phyloP scores from a whole-genome alignment of 2,888 invertebrate genomes.

The Agrochola lota region DNA sequence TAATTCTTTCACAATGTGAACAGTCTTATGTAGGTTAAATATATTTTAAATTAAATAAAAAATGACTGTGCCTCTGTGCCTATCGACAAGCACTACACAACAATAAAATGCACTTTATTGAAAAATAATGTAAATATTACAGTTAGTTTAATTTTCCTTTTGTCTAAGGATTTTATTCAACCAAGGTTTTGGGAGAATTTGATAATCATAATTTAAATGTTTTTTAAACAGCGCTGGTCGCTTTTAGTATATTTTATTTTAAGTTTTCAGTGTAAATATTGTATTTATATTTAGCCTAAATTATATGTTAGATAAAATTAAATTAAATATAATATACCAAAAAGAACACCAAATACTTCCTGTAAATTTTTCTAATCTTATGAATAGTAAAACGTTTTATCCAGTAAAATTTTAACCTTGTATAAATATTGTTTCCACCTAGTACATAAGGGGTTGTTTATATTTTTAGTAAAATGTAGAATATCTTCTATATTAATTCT shows the following conservation, averaged over 20 bases:
- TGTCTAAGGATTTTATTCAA: constrained; percentile 60
- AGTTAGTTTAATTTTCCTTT: constrained; percentile 47
- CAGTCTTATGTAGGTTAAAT: constrained; percentile 71
- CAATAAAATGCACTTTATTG: constrained; percentile 77
- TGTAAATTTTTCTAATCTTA: constrained; percentile 86
- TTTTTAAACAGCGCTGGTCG: constrained; percentile 80
- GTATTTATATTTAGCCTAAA: constrained; percentile 72
- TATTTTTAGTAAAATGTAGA: constrained; percentile 62
- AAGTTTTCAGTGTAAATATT: constrained; percentile 73
- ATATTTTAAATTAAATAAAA: constrained; percentile 71
- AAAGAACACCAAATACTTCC: constrained; percentile 86
- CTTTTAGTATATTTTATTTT: constrained; percentile 65
- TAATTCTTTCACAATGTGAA: constrained; percentile 62
- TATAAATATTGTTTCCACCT: constrained; percentile 55
- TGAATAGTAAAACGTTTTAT: constrained; percentile 79
- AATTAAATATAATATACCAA: constrained; percentile 74
- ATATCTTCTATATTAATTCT: constrained; percentile 59
- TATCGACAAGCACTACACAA: constrained; percentile 85
- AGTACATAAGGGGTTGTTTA: constrained; percentile 62
- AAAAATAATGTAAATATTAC: constrained; percentile 67
- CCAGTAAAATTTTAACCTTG: constrained; percentile 64
- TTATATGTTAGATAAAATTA: constrained; percentile 67
- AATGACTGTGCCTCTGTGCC: constrained; percentile 89
- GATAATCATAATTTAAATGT: constrained; percentile 62
- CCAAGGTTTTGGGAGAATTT: constrained; percentile 49